A percentile compares a stretch with the other conserved stretches of the same genome.
Conservation (phyloP, 2,113 vertebrate species). For the Azemiops feae region DNA sequence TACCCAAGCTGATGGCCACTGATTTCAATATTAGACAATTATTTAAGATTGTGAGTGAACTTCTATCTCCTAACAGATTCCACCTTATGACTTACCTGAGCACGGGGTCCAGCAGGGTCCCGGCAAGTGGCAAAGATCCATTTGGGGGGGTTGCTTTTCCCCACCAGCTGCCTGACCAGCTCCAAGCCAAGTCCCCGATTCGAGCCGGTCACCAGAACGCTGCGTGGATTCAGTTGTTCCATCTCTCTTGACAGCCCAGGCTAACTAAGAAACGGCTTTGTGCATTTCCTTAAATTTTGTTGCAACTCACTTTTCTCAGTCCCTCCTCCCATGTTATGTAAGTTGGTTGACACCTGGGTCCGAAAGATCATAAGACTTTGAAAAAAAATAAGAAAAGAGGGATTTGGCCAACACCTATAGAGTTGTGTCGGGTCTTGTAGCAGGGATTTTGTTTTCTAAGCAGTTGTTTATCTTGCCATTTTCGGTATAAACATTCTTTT, state of each 20-base stretch:
- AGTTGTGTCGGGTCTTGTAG: background rate
- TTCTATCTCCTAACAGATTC: too few species aligned
- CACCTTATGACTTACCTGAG: background rate
- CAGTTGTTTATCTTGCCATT: too few species aligned
- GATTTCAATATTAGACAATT: too few species aligned
- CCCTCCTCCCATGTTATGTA: background rate
- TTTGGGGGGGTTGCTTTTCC: background rate
- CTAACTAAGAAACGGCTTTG: background rate
- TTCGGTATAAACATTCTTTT: too few species aligned
- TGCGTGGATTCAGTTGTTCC: background rate
- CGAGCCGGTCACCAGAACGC: constrained; percentile 61
- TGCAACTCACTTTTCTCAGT: background rate
- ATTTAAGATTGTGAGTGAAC: too few species aligned
- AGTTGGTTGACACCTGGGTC: background rate
- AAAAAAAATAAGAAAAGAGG: background rate
- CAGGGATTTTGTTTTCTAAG: background rate
- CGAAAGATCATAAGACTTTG: too few species aligned
- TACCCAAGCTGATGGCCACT: too few species aligned
- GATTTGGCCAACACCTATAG: background rate
- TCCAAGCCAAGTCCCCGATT: constrained; percentile 67
- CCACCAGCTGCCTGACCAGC: constrained; percentile 57
- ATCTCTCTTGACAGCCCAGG: background rate
- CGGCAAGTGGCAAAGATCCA: constrained; percentile 65
- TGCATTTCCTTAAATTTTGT: background rate
- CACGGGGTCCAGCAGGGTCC: constrained; percentile 50